Evolutionary conservation across 2,888 invertebrate genomes (phyloP), one percentile per base, ranked within the genome.

Genomic region (Fissipunctia ypsillon): DNA sequence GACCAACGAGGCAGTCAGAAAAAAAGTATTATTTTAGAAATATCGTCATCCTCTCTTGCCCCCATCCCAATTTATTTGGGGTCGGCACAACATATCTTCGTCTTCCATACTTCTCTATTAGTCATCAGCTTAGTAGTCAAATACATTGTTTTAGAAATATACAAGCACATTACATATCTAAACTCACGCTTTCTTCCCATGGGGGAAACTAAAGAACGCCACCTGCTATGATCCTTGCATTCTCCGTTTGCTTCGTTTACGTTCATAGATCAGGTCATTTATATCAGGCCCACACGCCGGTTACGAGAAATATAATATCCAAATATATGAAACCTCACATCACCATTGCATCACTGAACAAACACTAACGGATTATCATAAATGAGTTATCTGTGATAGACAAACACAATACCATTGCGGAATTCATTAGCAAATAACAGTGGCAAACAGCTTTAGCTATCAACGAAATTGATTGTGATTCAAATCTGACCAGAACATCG

Each of bases 341-440:
- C 45, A 52, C 19, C 14, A 50, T 63, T 64, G 43, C 41, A 60
- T 56, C 68, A 70, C 65, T 54, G 35, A 59, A 28, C 64, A 56
- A 22, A 67, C 52, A 64, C 28, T 57, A 75, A 45, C 19, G 63
- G 69, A 81, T 84, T 60, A 70, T 66, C 76, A 65, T 71, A 73
- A 76, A 81, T 75, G 72, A 73, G 74, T 74, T 81, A 78, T 81
- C 69, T 54, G 68, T 68, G 4, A 68, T 68, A 68, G 35, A 70
- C 64, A 81, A 76, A 84, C 73, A 68, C 68, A 70, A 74, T 81
- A 60, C 57, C 57, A 82, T 76, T 70, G 35, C 68, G 69, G 43
- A 78, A 84, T 84, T 82, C 73, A 76, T 82, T 77, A 73, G 64
- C 75, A 75, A 84, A 84, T 75, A 79, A 31, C 70, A 50, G 31